Percentiles rank a stretch among this genome's conserved stretches.
phyloP scores from a whole-genome alignment of 2,113 vertebrate species.

The Thomomys bottae region DNA sequence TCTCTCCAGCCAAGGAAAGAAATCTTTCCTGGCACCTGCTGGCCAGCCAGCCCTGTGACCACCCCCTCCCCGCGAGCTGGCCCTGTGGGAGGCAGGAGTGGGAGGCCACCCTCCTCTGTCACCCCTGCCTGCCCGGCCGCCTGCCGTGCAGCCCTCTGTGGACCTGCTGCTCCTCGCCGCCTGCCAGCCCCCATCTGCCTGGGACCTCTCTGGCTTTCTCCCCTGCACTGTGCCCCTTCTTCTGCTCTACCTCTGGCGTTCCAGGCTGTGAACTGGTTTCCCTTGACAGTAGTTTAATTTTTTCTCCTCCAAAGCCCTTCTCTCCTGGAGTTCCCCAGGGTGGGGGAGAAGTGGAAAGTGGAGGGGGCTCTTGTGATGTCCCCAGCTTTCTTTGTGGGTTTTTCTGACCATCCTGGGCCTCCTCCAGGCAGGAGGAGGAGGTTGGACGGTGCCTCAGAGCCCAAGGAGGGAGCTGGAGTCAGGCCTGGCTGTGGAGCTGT shows the following conservation, averaged over 20 bases:
- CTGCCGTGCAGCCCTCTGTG: too few relatives aligned
- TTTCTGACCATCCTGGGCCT: neutral
- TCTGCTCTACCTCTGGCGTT: conserved; percentile 75
- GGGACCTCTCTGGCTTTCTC: neutral
- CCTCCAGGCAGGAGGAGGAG: neutral
- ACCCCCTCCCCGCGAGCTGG: neutral
- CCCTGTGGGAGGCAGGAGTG: neutral
- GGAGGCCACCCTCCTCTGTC: neutral
- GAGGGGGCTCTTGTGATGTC: conserved; percentile 16
- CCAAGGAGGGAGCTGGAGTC: neutral
- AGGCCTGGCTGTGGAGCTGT: neutral
- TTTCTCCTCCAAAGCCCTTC: neutral
- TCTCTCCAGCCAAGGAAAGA: neutral
- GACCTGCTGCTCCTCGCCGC: too few relatives aligned
- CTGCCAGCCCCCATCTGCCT: neutral
- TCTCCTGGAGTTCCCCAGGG: conserved; percentile 71
- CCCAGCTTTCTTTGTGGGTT: neutral
- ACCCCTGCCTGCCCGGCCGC: too few relatives aligned
- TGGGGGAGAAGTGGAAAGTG: conserved; percentile 51
- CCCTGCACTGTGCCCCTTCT: conserved; percentile 33
- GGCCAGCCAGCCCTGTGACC: neutral
- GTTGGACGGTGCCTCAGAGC: neutral
- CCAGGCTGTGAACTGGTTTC: conserved; percentile 77
- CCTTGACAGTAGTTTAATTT: conserved; percentile 67
- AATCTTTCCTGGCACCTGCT: too few relatives aligned